Percentiles rank a stretch among this genome's conserved stretches.
Conservation (phyloP, 2,113 vertebrate genomes). For the Fregata magnificens region DNA sequence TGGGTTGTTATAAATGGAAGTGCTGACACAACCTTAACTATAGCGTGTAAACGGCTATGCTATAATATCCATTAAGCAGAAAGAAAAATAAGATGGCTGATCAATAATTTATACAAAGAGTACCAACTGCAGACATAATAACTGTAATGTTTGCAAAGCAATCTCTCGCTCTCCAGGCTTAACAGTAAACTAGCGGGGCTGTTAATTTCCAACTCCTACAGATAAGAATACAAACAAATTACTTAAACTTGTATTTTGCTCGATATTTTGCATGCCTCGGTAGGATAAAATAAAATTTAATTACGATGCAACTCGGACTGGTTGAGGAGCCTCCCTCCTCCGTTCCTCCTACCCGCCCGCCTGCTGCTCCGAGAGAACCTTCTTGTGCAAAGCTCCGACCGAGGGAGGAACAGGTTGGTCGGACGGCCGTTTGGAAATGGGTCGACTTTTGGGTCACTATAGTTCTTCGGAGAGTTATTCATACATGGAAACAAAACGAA, state of each 20-base stretch:
- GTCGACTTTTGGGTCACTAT: slow-evolving; percentile 65
- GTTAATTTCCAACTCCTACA: slow-evolving; percentile 81
- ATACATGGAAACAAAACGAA: slow-evolving; percentile 72
- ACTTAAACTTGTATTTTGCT: slow-evolving; percentile 81
- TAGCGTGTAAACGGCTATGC: slow-evolving; percentile 78
- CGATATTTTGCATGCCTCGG: slow-evolving; percentile 74
- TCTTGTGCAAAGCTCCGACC: slow-evolving; percentile 30
- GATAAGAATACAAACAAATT: slow-evolving; percentile 86
- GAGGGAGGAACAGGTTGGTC: neutral
- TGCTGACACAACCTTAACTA: slow-evolving; percentile 82
- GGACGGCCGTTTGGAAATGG: slow-evolving; percentile 14
- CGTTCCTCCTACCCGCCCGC: neutral
- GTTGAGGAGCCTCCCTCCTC: slow-evolving; percentile 47
- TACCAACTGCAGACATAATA: slow-evolving; percentile 86
- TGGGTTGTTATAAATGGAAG: slow-evolving; percentile 75
- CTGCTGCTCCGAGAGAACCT: slow-evolving; percentile 15
- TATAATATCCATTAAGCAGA: slow-evolving; percentile 87
- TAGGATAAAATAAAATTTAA: slow-evolving; percentile 80
- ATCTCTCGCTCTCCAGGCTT: slow-evolving; percentile 82
- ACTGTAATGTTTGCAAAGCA: slow-evolving; percentile 86
- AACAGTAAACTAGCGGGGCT: slow-evolving; percentile 80
- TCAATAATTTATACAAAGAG: slow-evolving; percentile 87
- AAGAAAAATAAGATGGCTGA: slow-evolving; percentile 85
- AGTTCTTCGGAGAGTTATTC: slow-evolving; percentile 68
- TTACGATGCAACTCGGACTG: slow-evolving; percentile 65